Percentiles rank a stretch among this genome's conserved stretches.
phyloP scores from a whole-genome alignment of 2,888 invertebrate genomes.

The Callosobruchus maculatus region DNA sequence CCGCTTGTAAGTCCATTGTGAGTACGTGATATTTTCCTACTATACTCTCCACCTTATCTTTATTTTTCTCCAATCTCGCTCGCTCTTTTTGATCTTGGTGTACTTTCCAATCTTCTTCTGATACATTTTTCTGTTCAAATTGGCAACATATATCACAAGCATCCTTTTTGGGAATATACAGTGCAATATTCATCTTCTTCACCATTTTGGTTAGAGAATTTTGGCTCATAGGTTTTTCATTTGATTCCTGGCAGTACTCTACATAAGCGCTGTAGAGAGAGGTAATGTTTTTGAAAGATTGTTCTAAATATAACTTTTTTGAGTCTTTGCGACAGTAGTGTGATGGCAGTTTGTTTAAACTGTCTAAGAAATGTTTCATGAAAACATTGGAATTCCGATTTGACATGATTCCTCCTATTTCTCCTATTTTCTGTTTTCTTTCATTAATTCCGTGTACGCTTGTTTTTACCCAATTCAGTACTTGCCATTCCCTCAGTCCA shows the following conservation, averaged over 20 bases:
- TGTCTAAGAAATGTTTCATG: constrained; percentile 3
- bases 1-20: not conserved
- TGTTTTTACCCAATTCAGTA: constrained; percentile 1
- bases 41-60: not conserved
- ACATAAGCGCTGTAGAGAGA: constrained; percentile 5
- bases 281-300: constrained; percentile 4
- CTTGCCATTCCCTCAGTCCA: constrained; percentile 3
- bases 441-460: constrained; percentile 7
- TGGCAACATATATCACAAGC: constrained; percentile 5
- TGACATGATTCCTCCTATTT: constrained; percentile 2
- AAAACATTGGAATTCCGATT: not conserved
- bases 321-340: constrained; percentile 8
- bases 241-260: constrained; percentile 5
- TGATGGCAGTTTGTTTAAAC: constrained; percentile 8
- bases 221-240: constrained; percentile 4
- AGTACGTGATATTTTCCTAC: not conserved
- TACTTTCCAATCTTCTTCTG: constrained; percentile 4
- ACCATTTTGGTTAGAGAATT: constrained; percentile 3
- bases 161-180: constrained; percentile 5
- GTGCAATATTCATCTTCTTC: constrained; percentile 1
- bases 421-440: not conserved
- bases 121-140: constrained; percentile 2
- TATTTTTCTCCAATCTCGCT: not conserved
- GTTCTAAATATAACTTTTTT: constrained; percentile 8
- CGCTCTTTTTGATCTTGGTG: not conserved